Base-by-base conservation (phyloP, 1,140 invertebrate genomes). In the Rhopalosiphum maidis region DNA sequence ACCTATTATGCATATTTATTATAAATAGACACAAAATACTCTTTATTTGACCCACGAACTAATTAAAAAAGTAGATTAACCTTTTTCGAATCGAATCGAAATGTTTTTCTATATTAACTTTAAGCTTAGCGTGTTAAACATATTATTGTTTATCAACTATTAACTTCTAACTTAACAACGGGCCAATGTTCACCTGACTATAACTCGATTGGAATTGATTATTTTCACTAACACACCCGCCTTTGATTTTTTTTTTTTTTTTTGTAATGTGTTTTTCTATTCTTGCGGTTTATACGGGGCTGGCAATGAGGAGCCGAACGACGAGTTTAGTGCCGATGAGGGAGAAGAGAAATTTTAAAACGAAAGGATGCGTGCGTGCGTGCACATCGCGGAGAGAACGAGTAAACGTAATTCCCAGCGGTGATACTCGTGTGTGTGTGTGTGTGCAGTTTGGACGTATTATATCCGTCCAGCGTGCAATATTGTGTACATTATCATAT, bases 401-500 rank as follows among this genome's bases (percentile, higher is more conserved):
- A 48, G 30, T 25, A 48, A 87, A 87, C 43, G 8, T 30, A 87
- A 48, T 87, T 87, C 18, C 46, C 86, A 18, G 15, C 15, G 43
- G 85, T 15, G 23, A 5, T 41, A 85, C 41, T 37, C 37, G 37
- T 37, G 37, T 37, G 37, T 37, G 37, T 37, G 25, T 4, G 9
- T 30, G 85, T 22, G 85, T 87, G 43, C 25, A n/a, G 18, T 46
- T 48, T 48, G 41, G 9, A n/a, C 15, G 25, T 48, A 87, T 46
- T 87, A 87, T n/a, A 87, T 87, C 86, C 86, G 86, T 46, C 85
- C 86, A 48, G 86, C 21, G 86, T 87, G 46, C 30, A 35, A 87
- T 87, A 87, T 87, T 87, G 46, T 87, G 51, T 87, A 87, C 48
- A 87, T 87, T 87, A 87, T 87, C 15, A 87, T 87, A 87, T 87